Evolutionary conservation across 2,888 invertebrate genomes (phyloP), one percentile per base, ranked within the genome.

Genomic region (Ommatoiulus sabulosus): DNA sequence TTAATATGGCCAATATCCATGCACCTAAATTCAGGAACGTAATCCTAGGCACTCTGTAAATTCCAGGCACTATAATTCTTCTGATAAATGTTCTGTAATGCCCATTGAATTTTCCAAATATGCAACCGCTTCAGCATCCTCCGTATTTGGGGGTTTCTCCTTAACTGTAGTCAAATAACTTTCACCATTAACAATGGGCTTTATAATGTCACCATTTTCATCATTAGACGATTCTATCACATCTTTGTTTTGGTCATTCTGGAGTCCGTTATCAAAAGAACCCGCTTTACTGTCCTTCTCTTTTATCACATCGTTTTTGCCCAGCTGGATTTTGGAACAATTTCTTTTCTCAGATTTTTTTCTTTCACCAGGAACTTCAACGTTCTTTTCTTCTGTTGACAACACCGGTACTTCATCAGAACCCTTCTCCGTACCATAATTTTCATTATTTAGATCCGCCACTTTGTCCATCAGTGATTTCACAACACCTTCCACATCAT

Each of bases 31-130:
- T 24, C 24, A 72, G 72, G 72, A 72, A 72, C 72, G 10, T 72
- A 72, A 72, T 72, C 72, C 72, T 24, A 72, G 72, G 72, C 72
- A 72, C 72, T 72, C 72, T 72, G 72, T 72, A 72, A 72, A n/a
- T 72, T 72, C 72, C 72, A 72, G 72, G 72, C 72, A 72, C 72
- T 72, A 72, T 72, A 72, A 72, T n/a, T 72, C 72, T 72, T 72
- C 24, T 24, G 72, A 72, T 72, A n/a, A 20, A 72, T 72, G 24
- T 72, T 72, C 72, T 3, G 5, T 10, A 72, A 72, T 72, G 20
- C 72, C 72, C 72, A 24, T 24, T 24, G 72, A 72, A 72, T 72
- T 10, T 10, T 72, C 72, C 24, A 24, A 10, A 72, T 8, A 3
- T 10, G 8, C 1, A 24, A 72, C 24, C 24, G 20, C 72, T 72